Evolutionary conservation across 2,797 vertebrate genomes (phyloP).

Genomic region (Phaenicophaeus curvirostris): DNA sequence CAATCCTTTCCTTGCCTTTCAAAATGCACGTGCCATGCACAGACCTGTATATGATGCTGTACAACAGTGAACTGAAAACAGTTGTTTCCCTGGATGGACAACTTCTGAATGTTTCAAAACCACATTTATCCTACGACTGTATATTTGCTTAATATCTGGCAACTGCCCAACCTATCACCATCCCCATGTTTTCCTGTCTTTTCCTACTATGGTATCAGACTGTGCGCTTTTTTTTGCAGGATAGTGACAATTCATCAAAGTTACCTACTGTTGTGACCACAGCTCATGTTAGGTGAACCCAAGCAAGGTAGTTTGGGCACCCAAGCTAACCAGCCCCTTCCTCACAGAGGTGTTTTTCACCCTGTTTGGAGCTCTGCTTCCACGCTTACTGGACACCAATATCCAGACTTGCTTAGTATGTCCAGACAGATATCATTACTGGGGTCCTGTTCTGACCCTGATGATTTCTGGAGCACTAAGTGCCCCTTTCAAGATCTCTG

Average conservation of each 20-base stretch:
- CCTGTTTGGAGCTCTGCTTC: background rate
- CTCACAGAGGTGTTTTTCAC: background rate
- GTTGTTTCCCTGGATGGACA: background rate
- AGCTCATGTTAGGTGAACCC: background rate
- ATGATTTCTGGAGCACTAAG: background rate
- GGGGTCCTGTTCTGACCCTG: background rate
- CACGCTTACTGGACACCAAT: background rate
- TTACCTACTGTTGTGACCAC: background rate
- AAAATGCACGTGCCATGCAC: fast-evolving
- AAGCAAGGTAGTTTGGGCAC: background rate
- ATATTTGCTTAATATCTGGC: background rate
- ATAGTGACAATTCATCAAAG: background rate
- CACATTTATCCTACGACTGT: background rate
- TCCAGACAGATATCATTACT: background rate
- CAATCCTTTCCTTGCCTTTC: background rate
- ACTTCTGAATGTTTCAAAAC: background rate
- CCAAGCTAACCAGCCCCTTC: background rate
- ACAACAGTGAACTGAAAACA: background rate
- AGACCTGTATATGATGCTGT: background rate
- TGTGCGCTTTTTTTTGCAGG: background rate
- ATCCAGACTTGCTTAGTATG: background rate
- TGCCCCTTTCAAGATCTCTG: background rate
- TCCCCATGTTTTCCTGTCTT: background rate
- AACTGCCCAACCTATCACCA: background rate
- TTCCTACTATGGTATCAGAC: background rate